These are phyloP conservation scores for Euura lappo DNA, from an alignment of 1,140 invertebrate genomes.

Conservation along the genomic window DNA sequence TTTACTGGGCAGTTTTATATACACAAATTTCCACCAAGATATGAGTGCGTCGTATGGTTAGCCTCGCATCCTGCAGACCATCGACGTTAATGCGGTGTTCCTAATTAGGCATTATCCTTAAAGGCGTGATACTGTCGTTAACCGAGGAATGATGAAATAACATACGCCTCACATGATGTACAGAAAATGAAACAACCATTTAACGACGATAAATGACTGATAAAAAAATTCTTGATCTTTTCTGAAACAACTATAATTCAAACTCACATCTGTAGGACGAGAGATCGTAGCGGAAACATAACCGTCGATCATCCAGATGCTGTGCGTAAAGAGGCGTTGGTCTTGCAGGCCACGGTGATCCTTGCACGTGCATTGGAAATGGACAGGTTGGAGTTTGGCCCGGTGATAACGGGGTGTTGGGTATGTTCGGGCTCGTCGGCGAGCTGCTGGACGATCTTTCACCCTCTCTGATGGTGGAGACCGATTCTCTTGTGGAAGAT, in stretches of 20 bases:
- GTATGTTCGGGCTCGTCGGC: not conserved
- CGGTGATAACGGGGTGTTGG: not conserved
- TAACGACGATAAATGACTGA: no score
- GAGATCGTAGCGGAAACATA: slow-evolving; percentile 6
- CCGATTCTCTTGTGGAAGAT: not conserved
- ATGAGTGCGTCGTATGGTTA: no score
- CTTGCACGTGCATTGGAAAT: slow-evolving; percentile 1
- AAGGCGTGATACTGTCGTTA: no score
- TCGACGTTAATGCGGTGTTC: no score
- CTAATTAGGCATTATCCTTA: no score
- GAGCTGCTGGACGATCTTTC: not conserved
- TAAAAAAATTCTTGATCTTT: no score
- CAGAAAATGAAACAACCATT: no score
- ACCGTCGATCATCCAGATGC: slow-evolving; percentile 4
- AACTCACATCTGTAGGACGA: not conserved
- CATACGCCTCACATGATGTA: no score
- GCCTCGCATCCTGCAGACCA: no score
- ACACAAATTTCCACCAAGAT: no score
- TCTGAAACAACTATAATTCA: not conserved
- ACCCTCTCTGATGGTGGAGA: not conserved
- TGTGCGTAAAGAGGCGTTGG: slow-evolving; percentile 3
- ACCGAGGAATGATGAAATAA: no score
- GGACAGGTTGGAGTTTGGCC: not conserved
- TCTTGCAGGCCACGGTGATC: slow-evolving; percentile 3
- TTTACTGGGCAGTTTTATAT: no score